Base-by-base conservation (phyloP, 2,113 vertebrate species). In the Peucedramus taeniatus region DNA sequence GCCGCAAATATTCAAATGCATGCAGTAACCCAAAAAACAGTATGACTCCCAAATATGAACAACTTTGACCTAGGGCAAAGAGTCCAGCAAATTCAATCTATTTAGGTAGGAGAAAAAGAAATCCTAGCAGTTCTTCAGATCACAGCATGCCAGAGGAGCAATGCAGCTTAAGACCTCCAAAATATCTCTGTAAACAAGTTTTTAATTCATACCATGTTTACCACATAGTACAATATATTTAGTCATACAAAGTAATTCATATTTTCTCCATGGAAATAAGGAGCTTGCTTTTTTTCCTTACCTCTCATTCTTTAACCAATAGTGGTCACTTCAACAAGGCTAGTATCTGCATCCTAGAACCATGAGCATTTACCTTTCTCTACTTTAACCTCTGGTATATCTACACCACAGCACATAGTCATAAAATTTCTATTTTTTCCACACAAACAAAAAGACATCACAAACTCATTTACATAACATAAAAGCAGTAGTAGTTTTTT, bases 191-290 rank as follows among this genome's bases (percentile, higher is more conserved):
- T 59, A 91, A 95, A 89, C 70, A 94, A 90, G 63, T 72, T 91
- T 84, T 90, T 69, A 94, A 72, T 91, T 94, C 50, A 60, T 69
- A 93, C 39, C 87, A 92, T 44, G 24, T 66, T 89, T 66, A 88
- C 70, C 60, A 47, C 82, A 77, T 8, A 91, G 33, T 28, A 33
- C 22, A 77, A 24, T 74, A 91, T 61, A 92, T 96, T 85, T 60
- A 94, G 27, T 91, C 47, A 49, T 26, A 91, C 49, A 70, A 80
- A 78, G 24, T 40, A 23, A 93, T n/a, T 53, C 1, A 0, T 69
- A 93, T 80, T 45, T 87, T 95, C 74, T 39, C 54, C 37, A 49
- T 4, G 10, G n/a, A 90, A 93, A 87, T 78, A 59, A 70, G 81
- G 17, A 82, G 16, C 17, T 47, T 47, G 27, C 4, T 22, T 40